Evolutionary conservation across 2,113 vertebrate genomes (phyloP), one percentile per base, ranked within the genome.

Genomic region (Tetrao urogallus): DNA sequence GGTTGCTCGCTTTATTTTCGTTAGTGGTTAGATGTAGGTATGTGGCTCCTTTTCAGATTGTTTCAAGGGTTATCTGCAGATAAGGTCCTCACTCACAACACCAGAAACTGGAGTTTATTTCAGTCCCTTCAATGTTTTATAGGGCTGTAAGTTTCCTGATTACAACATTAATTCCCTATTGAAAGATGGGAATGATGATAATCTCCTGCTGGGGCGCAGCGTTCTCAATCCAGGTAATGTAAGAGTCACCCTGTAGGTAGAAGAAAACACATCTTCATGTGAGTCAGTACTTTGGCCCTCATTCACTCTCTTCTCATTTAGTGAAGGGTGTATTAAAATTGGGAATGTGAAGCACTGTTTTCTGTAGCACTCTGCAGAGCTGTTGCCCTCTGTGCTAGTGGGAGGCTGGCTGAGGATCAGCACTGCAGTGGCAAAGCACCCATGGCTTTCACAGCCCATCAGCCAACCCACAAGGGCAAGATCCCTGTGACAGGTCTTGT

Each of bases 11-110:
- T 82, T 56, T 19, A 58, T 90, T 94, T 91, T 61, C 5, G 2
- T 78, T 79, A 71, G 65, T 42, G 38, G 34, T 13, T 24, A n/a
- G 47, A 38, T 73, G 21, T 60, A 48, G 25, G 73, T 84, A 66
- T 18, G 43, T 38, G 50, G 57, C 12, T 89, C 40, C 73, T 13
- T 78, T 94, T 96, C 87, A 93, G 34, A 22, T 73, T 88, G 50
- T 82, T 96, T 40, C 75, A 71, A 61, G 43, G 21, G 72, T 28
- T 77, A 82, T 86, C 80, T 92, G 56, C 42, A 89, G 92, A 22
- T 48, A 34, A 77, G 77, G 75, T 66, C 32, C 20, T 92, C 20
- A 16, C 43, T 7, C 30, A 28, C 27, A 66, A 12, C 21, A 43
- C 16, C 10, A 75, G 58, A 45, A 85, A 73, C 20, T 67, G 60